Evolutionary conservation across 2,113 vertebrate genomes (phyloP).

Genomic region (Xiphorhynchus elegans): DNA sequence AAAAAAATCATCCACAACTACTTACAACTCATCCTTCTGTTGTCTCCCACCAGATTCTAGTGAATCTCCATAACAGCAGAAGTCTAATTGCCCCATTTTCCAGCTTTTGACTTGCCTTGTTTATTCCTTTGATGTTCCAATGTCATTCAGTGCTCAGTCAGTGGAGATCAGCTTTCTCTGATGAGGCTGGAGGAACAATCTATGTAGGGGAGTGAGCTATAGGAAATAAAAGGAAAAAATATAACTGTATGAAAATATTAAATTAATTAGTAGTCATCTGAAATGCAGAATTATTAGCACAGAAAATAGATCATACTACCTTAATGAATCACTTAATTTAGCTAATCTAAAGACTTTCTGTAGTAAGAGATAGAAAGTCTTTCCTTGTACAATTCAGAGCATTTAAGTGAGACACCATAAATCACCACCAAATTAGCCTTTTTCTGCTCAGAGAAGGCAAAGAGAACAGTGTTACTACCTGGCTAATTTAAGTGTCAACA

Average conservation of each 20-base stretch:
- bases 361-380: not conserved
- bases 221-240: not conserved
- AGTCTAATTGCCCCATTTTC: not conserved
- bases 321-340: not conserved
- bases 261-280: not conserved
- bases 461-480: not conserved
- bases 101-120: not conserved
- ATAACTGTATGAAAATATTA: not conserved
- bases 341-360: not conserved
- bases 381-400: not conserved
- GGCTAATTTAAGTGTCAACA: not conserved
- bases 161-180: not conserved
- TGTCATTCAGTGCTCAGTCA: not conserved
- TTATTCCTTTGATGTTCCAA: not conserved
- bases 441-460: not conserved
- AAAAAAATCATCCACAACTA: not conserved
- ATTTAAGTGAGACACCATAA: not conserved
- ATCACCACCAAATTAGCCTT: not conserved
- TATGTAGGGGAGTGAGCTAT: fast-evolving
- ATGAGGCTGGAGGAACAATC: not conserved
- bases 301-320: not conserved
- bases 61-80: not conserved
- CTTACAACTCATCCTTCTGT: not conserved
- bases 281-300: not conserved
- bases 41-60: not conserved